A percentile compares a stretch with the other conserved stretches of the same genome.
Conservation (phyloP, 1,140 invertebrate species). For the Drosophila varians region DNA sequence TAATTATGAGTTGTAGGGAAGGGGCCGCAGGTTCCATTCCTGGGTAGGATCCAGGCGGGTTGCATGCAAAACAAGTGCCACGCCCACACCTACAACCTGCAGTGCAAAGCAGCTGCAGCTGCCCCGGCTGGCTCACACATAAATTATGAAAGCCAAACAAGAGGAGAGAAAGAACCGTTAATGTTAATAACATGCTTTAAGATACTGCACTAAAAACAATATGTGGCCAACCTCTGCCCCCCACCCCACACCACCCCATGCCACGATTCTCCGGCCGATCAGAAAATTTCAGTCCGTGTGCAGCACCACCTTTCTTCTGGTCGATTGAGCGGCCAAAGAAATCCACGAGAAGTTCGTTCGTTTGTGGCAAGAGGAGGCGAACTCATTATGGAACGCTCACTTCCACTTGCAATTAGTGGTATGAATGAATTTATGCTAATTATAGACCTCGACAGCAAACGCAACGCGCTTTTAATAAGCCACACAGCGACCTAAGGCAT, state of each 20-base stretch:
- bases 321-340: constrained; percentile 40
- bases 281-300: constrained; percentile 3
- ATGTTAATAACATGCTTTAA: constrained; percentile 72
- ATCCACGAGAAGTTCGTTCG: neutral
- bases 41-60: constrained; percentile 34
- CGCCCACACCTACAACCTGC: constrained; percentile 40
- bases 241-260: constrained; percentile 3
- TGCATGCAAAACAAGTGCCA: constrained; percentile 72
- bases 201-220: constrained; percentile 62
- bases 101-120: neutral
- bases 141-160: constrained; percentile 76
- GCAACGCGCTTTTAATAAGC: constrained; percentile 79
- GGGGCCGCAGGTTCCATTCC: constrained; percentile 1
- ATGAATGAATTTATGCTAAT: constrained; percentile 81
- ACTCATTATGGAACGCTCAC: constrained; percentile 72
- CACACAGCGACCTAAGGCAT: constrained; percentile 13
- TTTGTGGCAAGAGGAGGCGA: constrained; percentile 43
- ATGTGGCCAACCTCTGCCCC: constrained; percentile 11
- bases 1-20: constrained; percentile 49
- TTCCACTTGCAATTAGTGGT: constrained; percentile 78
- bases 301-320: constrained; percentile 45
- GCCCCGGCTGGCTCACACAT: constrained; percentile 57
- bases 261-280: constrained; percentile 6
- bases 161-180: constrained; percentile 64
- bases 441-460: constrained; percentile 65